These are phyloP conservation scores for Aegypius monachus DNA, from an alignment of 2,113 vertebrate genomes.

Conservation along the genomic window DNA sequence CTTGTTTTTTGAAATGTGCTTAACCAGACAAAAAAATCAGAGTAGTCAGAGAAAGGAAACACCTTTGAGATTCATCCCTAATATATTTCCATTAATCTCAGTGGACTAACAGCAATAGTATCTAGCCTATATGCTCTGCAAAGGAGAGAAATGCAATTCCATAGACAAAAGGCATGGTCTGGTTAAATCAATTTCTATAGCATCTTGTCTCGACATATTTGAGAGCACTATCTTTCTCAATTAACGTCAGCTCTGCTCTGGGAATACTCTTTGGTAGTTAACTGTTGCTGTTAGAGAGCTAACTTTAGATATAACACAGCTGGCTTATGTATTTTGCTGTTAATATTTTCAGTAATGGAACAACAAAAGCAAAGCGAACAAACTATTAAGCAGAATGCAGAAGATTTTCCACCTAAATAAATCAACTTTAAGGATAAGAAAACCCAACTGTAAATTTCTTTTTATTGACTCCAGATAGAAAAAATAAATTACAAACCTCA, in stretches of 20 bases:
- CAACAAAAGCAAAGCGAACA: not conserved
- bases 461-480: not conserved
- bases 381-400: not conserved
- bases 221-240: constrained; percentile 54
- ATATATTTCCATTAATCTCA: not conserved
- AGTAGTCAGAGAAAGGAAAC: not conserved
- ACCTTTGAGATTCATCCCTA: constrained; percentile 27
- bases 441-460: not conserved
- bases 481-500: not conserved
- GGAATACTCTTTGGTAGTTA: constrained; percentile 51
- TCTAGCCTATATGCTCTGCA: not conserved
- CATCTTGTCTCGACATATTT: constrained; percentile 43
- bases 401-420: constrained; percentile 20
- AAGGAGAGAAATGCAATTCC: not conserved
- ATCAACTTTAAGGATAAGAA: constrained; percentile 19
- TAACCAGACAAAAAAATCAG: not conserved
- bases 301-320: constrained; percentile 43
- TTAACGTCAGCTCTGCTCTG: constrained; percentile 49
- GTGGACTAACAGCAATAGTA: not conserved
- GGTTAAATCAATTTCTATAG: constrained; percentile 51
- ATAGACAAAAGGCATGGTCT: constrained; percentile 26
- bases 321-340: constrained; percentile 35
- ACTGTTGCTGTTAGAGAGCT: constrained; percentile 46
- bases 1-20: constrained; percentile 5
- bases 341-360: constrained; percentile 38